Conservation (phyloP, 1,140 invertebrate species). For the Homarus americanus region DNA sequence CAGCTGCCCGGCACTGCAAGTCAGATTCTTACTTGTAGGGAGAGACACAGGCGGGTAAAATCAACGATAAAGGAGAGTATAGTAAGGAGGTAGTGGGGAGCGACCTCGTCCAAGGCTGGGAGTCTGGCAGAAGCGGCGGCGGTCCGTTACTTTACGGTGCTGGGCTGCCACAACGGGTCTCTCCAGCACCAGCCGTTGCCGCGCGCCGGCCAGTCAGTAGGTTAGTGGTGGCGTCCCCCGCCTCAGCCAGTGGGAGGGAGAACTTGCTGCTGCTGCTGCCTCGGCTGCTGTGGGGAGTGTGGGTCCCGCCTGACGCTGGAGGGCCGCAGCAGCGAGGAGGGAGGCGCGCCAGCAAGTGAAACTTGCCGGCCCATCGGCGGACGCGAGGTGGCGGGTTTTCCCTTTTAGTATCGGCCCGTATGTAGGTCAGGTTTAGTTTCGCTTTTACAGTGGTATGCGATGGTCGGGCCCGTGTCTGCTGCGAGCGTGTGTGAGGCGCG, state of each 20-base stretch:
- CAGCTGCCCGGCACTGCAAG: not conserved
- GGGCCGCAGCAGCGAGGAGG: constrained; percentile 28
- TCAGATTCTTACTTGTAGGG: not conserved
- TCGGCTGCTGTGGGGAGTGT: constrained; percentile 28
- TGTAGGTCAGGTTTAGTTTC: constrained; percentile 64
- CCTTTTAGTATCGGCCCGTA: constrained; percentile 68
- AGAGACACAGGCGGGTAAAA: not conserved
- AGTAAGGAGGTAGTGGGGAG: constrained; percentile 25
- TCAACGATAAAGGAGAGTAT: constrained; percentile 6
- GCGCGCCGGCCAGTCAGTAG: constrained; percentile 44
- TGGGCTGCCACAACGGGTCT: constrained; percentile 58
- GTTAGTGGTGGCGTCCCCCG: constrained; percentile 59
- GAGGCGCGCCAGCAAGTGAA: constrained; percentile 68
- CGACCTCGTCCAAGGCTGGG: constrained; percentile 67
- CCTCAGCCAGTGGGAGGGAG: constrained; percentile 44
- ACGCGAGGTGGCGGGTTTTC: constrained; percentile 65
- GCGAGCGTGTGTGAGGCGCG: constrained; percentile 69
- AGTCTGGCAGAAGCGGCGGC: constrained; percentile 59
- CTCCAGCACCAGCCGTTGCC: not conserved
- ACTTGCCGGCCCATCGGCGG: constrained; percentile 67
- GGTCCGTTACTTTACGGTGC: constrained; percentile 69
- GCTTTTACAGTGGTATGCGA: constrained; percentile 72
- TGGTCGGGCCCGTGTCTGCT: constrained; percentile 68
- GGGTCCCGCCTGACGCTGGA: constrained; percentile 11
- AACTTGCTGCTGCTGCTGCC: constrained; percentile 30